Evolutionary conservation across 2,797 vertebrate species (phyloP), one percentile per base, ranked within the genome.

Genomic region (Malurus leucopterus): DNA sequence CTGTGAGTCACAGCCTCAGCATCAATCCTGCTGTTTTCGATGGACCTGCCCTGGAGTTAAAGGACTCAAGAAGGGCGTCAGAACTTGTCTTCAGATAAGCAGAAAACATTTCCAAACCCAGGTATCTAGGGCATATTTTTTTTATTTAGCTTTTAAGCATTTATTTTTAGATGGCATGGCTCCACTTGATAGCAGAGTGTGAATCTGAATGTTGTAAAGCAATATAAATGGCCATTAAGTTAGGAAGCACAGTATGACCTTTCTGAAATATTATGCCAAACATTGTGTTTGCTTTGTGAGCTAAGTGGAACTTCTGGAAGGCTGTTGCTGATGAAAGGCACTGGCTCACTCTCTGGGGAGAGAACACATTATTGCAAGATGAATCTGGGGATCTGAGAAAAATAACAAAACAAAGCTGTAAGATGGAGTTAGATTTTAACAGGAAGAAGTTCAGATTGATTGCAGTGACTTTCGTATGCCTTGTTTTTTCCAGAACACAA

Each of bases 131-230:
- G 62, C 86, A 30, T 58, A 86, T 67, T 88, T 86, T 86, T 70
- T 87, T 32, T 49, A 36, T 93, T 89, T 72, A 53, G 82, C 88
- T 90, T 94, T 93, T 91, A 93, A 80, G 70, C 57, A 47, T 92
- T 94, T 94, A 90, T 95, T 91, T 95, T 95, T 92, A 91, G 92
- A 75, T 93, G 72, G 27, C 69, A 24, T 63, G 81, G 82, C 86
- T 93, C 73, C 84, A 75, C 65, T 93, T 85, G 88, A 86, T 89
- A 78, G 78, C 65, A 9, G 78, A 87, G 81, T 85, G 86, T 92
- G 93, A 95, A 95, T 94, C 84, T 87, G 88, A 91, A 90, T 90
- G 68, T 79, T 93, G 90, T 91, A 86, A 93, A 92, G 93, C 91
- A 95, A 86, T 91, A 94, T 86, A 92, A 95, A 91, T 89, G 88